Evolutionary conservation across 2,113 vertebrate species (phyloP).

Genomic region (Dendrocopos noguchii): DNA sequence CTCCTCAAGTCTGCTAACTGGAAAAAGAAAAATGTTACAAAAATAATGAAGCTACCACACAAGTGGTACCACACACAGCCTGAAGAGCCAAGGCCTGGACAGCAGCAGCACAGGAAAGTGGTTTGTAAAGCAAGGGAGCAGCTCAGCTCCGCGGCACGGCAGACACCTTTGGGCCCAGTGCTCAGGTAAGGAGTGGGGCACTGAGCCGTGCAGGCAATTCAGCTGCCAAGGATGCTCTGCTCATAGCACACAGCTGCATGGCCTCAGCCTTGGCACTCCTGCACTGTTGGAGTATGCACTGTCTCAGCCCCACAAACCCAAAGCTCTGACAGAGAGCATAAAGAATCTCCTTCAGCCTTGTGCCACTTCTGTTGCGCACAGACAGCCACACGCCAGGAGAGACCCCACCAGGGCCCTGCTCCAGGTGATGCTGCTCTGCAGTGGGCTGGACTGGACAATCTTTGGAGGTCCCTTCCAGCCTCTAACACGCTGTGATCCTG

Average conservation of each 20-base stretch:
- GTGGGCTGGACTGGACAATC: too few relatives aligned
- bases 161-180: not conserved
- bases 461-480: too few relatives aligned
- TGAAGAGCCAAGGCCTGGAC: not conserved
- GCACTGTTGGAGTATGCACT: not conserved
- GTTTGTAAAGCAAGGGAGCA: not conserved
- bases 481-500: too few relatives aligned
- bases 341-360: not conserved
- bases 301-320: not conserved
- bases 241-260: not conserved
- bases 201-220: not conserved
- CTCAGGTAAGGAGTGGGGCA: too few relatives aligned
- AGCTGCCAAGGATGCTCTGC: not conserved
- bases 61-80: not conserved
- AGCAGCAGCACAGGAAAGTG: not conserved
- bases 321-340: not conserved
- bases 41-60: not conserved
- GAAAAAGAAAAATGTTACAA: conserved; percentile 37
- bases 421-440: too few relatives aligned
- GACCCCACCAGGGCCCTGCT: too few relatives aligned
- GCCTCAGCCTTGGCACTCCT: not conserved
- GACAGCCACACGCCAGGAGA: not conserved
- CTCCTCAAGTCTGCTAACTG: conserved; percentile 95
- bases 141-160: not conserved
- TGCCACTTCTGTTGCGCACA: not conserved